Evolutionary conservation across 2,113 vertebrate species (phyloP).

Genomic region (Tenrec ecaudatus): DNA sequence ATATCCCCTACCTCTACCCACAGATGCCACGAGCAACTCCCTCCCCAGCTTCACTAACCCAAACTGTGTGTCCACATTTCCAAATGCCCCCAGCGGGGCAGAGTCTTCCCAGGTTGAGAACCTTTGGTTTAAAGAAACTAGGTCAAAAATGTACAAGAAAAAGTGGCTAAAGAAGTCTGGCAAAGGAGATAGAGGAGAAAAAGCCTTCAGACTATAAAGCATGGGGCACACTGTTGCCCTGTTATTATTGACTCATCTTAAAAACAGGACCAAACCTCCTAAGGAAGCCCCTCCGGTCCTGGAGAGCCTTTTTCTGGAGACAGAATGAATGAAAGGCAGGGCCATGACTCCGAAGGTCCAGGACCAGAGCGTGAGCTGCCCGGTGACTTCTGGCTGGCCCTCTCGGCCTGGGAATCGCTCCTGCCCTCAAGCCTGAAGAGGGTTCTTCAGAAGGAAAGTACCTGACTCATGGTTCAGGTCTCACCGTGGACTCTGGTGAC

Average conservation of each 20-base stretch:
- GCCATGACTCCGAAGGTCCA: neutral
- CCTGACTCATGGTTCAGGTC: conserved; percentile 46
- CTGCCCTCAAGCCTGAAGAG: neutral
- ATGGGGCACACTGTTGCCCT: too few species aligned
- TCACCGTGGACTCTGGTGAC: conserved; percentile 19
- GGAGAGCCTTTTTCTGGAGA: too few species aligned
- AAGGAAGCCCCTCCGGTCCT: too few species aligned
- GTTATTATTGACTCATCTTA: too few species aligned
- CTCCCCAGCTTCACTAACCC: neutral
- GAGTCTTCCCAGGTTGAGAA: neutral
- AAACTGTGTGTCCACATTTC: too few species aligned
- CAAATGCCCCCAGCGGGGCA: neutral
- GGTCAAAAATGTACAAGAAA: neutral
- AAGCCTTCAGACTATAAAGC: too few species aligned
- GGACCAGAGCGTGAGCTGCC: neutral
- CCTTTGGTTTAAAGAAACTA: neutral
- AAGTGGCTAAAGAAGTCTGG: neutral
- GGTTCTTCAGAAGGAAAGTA: conserved; percentile 33
- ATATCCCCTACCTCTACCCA: neutral
- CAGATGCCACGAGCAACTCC: neutral
- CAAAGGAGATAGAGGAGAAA: neutral
- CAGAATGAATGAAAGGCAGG: too few species aligned
- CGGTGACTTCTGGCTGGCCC: neutral
- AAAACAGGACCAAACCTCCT: too few species aligned
- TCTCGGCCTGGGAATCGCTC: neutral